These are phyloP conservation scores for Cartodere bifasciata DNA, from an alignment of 2,888 invertebrate species.

Conservation along the genomic window DNA sequence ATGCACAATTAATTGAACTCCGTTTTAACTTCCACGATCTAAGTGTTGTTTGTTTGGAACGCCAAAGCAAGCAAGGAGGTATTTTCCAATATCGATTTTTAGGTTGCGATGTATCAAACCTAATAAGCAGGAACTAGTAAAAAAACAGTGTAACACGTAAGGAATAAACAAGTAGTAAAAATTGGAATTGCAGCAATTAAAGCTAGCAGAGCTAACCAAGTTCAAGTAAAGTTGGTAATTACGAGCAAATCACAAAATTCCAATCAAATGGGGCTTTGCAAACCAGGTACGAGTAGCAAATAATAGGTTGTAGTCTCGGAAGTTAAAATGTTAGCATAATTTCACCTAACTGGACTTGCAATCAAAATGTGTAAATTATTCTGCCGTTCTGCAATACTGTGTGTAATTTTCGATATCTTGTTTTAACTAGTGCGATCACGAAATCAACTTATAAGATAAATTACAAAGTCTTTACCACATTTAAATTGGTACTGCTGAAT, in stretches of 20 bases:
- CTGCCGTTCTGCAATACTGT: constrained; percentile 20
- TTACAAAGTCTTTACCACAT: too few species aligned
- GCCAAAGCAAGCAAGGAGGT: too few species aligned
- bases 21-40: too few species aligned
- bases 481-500: too few species aligned
- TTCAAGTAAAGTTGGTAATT: constrained; percentile 24
- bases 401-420: constrained; percentile 32
- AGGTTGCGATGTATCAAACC: too few species aligned
- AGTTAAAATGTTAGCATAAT: constrained; percentile 35
- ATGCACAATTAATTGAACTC: too few species aligned
- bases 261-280: constrained; percentile 30
- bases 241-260: constrained; percentile 31
- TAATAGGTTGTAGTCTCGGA: constrained; percentile 33
- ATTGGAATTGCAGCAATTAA: constrained; percentile 21
- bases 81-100: too few species aligned
- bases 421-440: constrained; percentile 29
- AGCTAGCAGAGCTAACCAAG: constrained; percentile 21
- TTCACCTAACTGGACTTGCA: constrained; percentile 33
- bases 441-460: constrained; percentile 29
- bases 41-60: too few species aligned
- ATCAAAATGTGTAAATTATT: constrained; percentile 35
- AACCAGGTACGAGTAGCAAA: constrained; percentile 32
- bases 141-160: constrained; percentile 2
- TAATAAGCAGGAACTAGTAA: too few species aligned
- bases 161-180: constrained; percentile 10